Conservation (phyloP, 2,888 invertebrate genomes). For the Eupithecia exiguata region DNA sequence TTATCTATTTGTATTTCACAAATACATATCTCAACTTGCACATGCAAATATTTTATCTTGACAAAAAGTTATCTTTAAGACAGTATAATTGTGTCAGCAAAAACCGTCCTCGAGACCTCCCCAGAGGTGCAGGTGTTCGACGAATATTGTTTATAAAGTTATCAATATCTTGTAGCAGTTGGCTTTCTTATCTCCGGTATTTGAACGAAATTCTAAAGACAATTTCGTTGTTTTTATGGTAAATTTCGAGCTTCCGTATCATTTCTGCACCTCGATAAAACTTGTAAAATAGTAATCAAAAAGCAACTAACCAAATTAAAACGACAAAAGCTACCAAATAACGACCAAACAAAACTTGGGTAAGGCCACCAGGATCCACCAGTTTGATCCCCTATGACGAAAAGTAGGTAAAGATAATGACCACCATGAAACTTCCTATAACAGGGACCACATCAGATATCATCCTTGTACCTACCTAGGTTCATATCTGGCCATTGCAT, state of each 20-base stretch:
- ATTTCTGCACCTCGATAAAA: not conserved
- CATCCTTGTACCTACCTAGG: too few relatives aligned
- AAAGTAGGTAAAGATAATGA: too few relatives aligned
- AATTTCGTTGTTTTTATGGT: not conserved
- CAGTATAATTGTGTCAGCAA: slow-evolving; percentile 54
- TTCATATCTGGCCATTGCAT: not conserved
- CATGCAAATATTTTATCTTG: slow-evolving; percentile 30
- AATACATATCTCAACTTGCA: not conserved
- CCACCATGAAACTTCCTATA: too few relatives aligned
- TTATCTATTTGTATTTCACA: not conserved
- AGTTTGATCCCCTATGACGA: too few relatives aligned
- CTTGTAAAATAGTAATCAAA: not conserved
- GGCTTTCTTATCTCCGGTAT: not conserved
- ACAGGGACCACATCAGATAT: too few relatives aligned
- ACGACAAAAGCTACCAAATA: not conserved
- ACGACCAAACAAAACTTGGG: too few relatives aligned
- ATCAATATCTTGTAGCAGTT: not conserved
- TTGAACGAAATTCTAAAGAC: not conserved
- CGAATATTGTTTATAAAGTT: slow-evolving; percentile 24
- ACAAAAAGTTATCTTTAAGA: slow-evolving; percentile 35
- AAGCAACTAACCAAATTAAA: not conserved
- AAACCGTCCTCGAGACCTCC: slow-evolving; percentile 54
- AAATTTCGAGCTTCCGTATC: not conserved
- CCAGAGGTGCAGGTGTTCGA: slow-evolving; percentile 49
- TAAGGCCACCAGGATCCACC: too few relatives aligned